Evolutionary conservation across 2,888 invertebrate species (phyloP).

Genomic region (Laothoe populi): DNA sequence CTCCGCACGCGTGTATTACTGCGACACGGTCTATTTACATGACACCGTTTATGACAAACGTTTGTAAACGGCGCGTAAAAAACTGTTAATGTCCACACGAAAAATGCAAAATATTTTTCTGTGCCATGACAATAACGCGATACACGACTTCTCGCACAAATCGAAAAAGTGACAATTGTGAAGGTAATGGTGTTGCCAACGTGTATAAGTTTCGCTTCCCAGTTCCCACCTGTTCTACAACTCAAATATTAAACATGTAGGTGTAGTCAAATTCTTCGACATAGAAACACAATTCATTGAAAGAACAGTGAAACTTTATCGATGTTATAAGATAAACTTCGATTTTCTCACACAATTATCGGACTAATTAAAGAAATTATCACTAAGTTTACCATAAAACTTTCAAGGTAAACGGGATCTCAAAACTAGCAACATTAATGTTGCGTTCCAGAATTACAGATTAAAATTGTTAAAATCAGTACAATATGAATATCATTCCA

Average conservation of each 20-base stretch:
- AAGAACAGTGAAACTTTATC: neutral
- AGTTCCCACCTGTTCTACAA: neutral
- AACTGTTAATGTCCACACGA: constrained; percentile 33
- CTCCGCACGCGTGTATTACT: constrained; percentile 50
- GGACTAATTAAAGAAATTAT: too few relatives aligned
- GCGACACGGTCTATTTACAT: constrained; percentile 50
- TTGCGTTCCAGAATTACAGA: neutral
- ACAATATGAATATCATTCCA: neutral
- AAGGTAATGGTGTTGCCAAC: constrained; percentile 28
- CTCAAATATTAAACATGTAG: too few relatives aligned
- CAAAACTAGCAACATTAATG: neutral
- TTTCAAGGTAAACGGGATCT: neutral
- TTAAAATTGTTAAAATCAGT: too few relatives aligned
- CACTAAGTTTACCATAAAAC: neutral
- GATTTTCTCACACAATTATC: too few relatives aligned
- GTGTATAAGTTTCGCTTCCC: neutral
- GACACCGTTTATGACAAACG: constrained; percentile 39
- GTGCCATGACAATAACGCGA: constrained; percentile 70
- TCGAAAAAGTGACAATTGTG: constrained; percentile 51
- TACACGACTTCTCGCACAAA: constrained; percentile 64
- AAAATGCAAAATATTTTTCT: constrained; percentile 53
- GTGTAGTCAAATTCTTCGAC: neutral
- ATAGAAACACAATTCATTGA: neutral
- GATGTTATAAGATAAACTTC: too few relatives aligned
- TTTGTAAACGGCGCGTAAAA: constrained; percentile 28